Evolutionary conservation across 2,113 vertebrate species (phyloP).

Genomic region (Daboia siamensis): DNA sequence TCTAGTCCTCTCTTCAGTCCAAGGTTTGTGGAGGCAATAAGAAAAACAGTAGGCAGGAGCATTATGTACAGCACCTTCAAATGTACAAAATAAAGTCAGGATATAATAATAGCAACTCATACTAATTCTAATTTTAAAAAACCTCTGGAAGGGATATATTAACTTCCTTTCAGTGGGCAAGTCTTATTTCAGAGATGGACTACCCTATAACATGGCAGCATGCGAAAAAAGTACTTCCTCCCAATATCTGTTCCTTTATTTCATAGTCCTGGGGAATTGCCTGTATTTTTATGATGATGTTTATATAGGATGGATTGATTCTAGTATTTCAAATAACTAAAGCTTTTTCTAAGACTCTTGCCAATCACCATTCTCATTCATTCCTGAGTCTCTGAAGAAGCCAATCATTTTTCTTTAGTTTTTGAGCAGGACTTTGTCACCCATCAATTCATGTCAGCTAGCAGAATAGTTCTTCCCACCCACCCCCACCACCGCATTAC

Average conservation of each 20-base stretch:
- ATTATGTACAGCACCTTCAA: background rate
- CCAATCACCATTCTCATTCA: background rate
- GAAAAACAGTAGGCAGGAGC: background rate
- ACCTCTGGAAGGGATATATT: background rate
- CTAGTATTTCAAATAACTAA: background rate
- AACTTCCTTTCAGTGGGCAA: background rate
- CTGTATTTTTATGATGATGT: background rate
- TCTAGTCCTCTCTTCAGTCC: background rate
- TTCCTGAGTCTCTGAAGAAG: background rate
- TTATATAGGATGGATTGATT: background rate
- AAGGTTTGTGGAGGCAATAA: background rate
- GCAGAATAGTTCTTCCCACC: background rate
- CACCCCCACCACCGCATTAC: background rate
- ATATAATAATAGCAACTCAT: background rate
- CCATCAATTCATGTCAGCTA: background rate
- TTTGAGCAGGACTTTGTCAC: background rate
- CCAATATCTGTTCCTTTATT: background rate
- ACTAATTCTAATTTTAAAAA: background rate
- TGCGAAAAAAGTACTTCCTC: background rate
- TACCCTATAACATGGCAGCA: background rate
- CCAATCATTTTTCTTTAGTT: background rate
- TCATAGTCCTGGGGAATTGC: background rate
- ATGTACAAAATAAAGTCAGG: background rate
- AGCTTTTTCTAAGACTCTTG: background rate
- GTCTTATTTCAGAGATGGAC: background rate